Percentiles rank a stretch among this genome's conserved stretches.
Evolutionary conservation across 2,113 vertebrate species (phyloP).

Genomic region (Paedocypris sp.): DNA sequence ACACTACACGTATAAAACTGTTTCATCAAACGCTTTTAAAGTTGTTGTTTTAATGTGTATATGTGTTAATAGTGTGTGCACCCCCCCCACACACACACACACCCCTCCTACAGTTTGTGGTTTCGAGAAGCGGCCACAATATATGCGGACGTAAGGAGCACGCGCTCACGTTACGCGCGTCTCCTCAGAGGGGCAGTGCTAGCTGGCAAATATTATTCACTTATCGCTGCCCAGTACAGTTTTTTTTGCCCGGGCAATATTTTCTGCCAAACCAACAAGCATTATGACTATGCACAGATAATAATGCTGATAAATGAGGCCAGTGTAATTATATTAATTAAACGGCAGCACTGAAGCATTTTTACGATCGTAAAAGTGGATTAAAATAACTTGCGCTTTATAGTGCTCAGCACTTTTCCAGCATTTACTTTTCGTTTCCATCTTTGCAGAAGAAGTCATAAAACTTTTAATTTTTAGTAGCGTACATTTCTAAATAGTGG

Average conservation of each 20-base stretch:
- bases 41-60: too few relatives aligned
- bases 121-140: too few relatives aligned
- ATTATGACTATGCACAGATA: slow-evolving; percentile 11
- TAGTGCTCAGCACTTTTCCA: background rate
- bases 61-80: too few relatives aligned
- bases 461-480: background rate
- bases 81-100: too few relatives aligned
- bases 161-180: slow-evolving; percentile 18
- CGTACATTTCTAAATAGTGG: background rate
- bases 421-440: background rate
- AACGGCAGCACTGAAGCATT: background rate
- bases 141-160: slow-evolving; percentile 1
- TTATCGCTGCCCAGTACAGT: background rate
- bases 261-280: slow-evolving; percentile 7
- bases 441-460: background rate
- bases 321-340: slow-evolving; percentile 22
- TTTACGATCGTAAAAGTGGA: slow-evolving; percentile 6
- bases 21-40: too few relatives aligned
- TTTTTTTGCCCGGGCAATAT: slow-evolving; percentile 1
- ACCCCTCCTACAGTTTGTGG: too few relatives aligned
- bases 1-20: too few relatives aligned
- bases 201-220: slow-evolving; percentile 2
- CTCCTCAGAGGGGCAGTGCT: slow-evolving; percentile 45
- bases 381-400: background rate
- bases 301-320: slow-evolving; percentile 15